phyloP scores from a whole-genome alignment of 2,888 invertebrate genomes.

The Rutpela maculata region DNA sequence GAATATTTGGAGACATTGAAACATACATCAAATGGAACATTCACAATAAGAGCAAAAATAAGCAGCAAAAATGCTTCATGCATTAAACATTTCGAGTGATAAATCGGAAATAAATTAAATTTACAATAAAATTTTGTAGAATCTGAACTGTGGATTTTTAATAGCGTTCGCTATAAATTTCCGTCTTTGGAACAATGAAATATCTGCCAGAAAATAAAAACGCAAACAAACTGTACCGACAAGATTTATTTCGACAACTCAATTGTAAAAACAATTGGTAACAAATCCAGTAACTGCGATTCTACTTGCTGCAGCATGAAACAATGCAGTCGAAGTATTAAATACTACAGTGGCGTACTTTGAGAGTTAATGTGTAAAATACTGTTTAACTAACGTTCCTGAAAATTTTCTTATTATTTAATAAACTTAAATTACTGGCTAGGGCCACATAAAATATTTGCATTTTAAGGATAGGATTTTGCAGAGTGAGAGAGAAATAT shows the following conservation, averaged over 20 bases:
- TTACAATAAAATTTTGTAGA: constrained; percentile 21
- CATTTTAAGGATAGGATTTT: too few species aligned
- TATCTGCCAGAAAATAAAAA: constrained; percentile 38
- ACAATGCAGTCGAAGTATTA: constrained; percentile 7
- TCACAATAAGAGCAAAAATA: too few species aligned
- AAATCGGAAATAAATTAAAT: constrained; percentile 46
- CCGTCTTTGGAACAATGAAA: constrained; percentile 33
- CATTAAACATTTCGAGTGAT: background rate
- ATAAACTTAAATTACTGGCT: too few species aligned
- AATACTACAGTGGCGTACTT: constrained; percentile 15
- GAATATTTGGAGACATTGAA: too few species aligned
- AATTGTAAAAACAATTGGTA: constrained; percentile 35
- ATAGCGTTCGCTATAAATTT: constrained; percentile 41
- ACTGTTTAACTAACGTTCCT: too few species aligned
- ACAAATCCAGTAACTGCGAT: constrained; percentile 30
- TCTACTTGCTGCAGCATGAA: constrained; percentile 14
- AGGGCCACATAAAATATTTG: too few species aligned
- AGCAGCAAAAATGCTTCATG: too few species aligned
- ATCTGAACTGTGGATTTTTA: constrained; percentile 28
- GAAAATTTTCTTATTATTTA: too few species aligned
- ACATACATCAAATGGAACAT: too few species aligned
- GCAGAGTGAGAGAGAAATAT: too few species aligned
- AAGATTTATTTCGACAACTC: constrained; percentile 46
- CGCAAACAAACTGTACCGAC: constrained; percentile 29
- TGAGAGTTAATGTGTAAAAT: too few species aligned